Base-by-base conservation (phyloP, 2,113 vertebrate species). In the Ophiodon elongatus region DNA sequence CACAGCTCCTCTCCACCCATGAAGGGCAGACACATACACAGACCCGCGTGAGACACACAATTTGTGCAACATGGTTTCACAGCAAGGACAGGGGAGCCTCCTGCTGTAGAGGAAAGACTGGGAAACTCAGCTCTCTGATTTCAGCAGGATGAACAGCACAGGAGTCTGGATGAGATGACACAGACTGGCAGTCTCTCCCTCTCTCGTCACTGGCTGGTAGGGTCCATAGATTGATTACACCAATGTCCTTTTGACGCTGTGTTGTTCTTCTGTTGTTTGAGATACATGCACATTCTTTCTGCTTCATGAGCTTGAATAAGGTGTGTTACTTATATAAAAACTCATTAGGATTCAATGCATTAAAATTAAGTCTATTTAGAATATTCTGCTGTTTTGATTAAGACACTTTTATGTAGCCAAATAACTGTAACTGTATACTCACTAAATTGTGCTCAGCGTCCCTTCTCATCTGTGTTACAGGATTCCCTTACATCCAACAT, bases 11-110 rank as follows among this genome's bases (percentile, higher is more conserved):
- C 80, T 79, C 62, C 76, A 76, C 23, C 80, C 82, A 69, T 93
- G 91, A 95, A 94, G 91, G 94, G 74, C 94, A 93, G 43, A 81
- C 76, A 74, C 85, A 83, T 83, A 69, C 74, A 45, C 37, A 15
- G n/a, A n/a, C n/a, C n/a, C 43, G 15, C 13, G 14, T 3, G 15
- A 45, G 70, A 80, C 82, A 72, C 67, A 72, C 77, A 75, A 77
- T 86, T 86, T 91, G 87, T 87, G 85, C 83, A 89, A 86, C 54
- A 66, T 88, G 76, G 65, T 73, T 64, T 50, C 13, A 69, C 79
- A 82, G 70, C 73, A 77, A 82, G 82, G 84, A 84, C 84, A 45
- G 69, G 35, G 67, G 73, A 74, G 83, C 62, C 78, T 85, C 71
- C 78, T 47, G 79, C 27, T 52, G 8, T 9, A 60, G 60, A 69